A percentile compares a stretch with the other conserved stretches of the same genome.
These are phyloP conservation scores for Celastrina argiolus DNA, from an alignment of 2,888 invertebrate genomes.

Conservation along the genomic window DNA sequence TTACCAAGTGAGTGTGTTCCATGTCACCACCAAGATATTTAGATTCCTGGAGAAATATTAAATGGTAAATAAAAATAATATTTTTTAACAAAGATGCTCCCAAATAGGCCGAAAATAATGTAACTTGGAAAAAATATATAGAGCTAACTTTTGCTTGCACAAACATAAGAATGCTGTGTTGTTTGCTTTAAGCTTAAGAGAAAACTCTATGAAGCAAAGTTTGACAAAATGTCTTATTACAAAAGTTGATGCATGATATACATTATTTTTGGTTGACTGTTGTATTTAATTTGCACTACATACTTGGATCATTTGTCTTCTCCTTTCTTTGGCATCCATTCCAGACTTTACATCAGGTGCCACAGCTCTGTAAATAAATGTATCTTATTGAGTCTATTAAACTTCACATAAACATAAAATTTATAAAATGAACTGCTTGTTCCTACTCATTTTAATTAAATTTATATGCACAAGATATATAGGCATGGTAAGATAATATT, in stretches of 20 bases:
- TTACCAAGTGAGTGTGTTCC: constrained; percentile 99
- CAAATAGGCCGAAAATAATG: background rate
- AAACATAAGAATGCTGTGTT: too few species aligned
- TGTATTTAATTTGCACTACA: background rate
- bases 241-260: background rate
- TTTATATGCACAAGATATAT: too few species aligned
- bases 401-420: too few species aligned
- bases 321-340: constrained; percentile 94
- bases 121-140: background rate
- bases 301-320: constrained; percentile 93
- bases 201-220: background rate
- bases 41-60: constrained; percentile 83
- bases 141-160: too few species aligned
- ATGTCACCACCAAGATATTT: constrained; percentile 99
- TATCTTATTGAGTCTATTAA: too few species aligned
- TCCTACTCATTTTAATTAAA: too few species aligned
- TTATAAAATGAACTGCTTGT: too few species aligned
- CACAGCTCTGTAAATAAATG: constrained; percentile 89
- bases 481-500: too few species aligned
- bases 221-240: background rate
- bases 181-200: background rate
- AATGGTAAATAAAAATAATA: background rate
- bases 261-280: background rate
- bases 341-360: constrained; percentile 97
- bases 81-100: too few species aligned